Evolutionary conservation across 92 coral and sea anemone species (phyloP).

Genomic region (Epizoanthus fatuus): DNA sequence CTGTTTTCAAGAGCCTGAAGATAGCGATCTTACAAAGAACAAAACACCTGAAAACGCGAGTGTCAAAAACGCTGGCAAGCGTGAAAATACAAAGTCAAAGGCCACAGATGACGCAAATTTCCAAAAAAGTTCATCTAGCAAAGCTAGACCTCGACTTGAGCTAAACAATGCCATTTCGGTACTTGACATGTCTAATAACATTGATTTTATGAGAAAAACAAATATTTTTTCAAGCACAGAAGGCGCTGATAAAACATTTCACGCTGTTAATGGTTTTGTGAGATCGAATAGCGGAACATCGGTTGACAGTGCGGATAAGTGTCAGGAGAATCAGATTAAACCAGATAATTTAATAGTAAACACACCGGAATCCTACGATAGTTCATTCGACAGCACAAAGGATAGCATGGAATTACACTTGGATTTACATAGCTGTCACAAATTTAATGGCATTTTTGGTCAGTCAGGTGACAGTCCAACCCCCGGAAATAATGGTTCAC

Average conservation of each 20-base stretch:
- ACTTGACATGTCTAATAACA: slow-evolving; percentile 8
- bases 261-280: slow-evolving; percentile 32
- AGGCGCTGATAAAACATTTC: slow-evolving; percentile 33
- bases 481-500: background rate
- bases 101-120: background rate
- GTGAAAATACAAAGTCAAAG: background rate
- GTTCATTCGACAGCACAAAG: background rate
- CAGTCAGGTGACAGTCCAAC: background rate
- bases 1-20: background rate
- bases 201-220: slow-evolving; percentile 41
- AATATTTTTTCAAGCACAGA: slow-evolving; percentile 36
- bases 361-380: background rate
- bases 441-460: slow-evolving; percentile 1
- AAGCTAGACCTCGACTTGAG: slow-evolving; percentile 1
- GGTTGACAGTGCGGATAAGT: background rate
- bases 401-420: slow-evolving; percentile 23
- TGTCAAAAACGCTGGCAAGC: background rate
- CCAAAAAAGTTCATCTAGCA: background rate
- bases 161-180: slow-evolving; percentile 14
- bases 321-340: slow-evolving; percentile 10
- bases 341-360: slow-evolving; percentile 3
- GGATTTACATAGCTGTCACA: slow-evolving; percentile 27
- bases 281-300: slow-evolving; percentile 11
- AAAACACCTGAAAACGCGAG: slow-evolving; percentile 1
- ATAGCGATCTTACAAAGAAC: slow-evolving; percentile 16